Percentiles rank a stretch among this genome's conserved stretches.
Evolutionary conservation across 1,140 invertebrate species (phyloP).

Genomic region (Whitmania pigra): DNA sequence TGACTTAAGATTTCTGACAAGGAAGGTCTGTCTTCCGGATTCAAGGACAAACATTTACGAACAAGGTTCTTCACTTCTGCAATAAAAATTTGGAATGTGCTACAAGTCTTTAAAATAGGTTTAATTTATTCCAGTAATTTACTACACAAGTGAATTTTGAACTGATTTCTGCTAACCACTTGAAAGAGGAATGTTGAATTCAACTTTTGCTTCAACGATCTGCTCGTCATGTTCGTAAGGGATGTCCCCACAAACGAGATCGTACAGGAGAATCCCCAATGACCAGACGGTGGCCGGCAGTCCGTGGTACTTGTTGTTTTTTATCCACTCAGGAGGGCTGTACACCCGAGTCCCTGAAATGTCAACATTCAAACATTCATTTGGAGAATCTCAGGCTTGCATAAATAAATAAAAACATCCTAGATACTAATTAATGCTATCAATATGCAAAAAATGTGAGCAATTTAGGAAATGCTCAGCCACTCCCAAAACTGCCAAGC

Average conservation of each 20-base stretch:
- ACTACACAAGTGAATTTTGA: background rate
- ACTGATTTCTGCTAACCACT: background rate
- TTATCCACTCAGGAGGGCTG: conserved; percentile 59
- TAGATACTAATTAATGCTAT: too few relatives aligned
- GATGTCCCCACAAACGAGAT: conserved; percentile 60
- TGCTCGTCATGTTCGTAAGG: conserved; percentile 57
- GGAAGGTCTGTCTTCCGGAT: conserved; percentile 45
- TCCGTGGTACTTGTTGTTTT: conserved; percentile 49
- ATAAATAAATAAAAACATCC: too few relatives aligned
- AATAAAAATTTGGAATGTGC: conserved; percentile 20
- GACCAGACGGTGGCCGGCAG: conserved; percentile 56
- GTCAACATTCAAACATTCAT: background rate
- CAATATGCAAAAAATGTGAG: too few relatives aligned
- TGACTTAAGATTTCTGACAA: conserved; percentile 51
- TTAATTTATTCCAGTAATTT: too few relatives aligned
- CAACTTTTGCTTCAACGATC: conserved; percentile 45
- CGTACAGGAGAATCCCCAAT: conserved; percentile 55
- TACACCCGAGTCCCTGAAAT: conserved; percentile 53
- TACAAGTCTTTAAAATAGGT: background rate
- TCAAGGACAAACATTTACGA: conserved; percentile 46
- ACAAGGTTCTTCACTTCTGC: conserved; percentile 52
- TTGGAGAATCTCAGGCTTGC: background rate
- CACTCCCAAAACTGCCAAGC: conserved; percentile 18
- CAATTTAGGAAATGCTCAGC: conserved; percentile 14
- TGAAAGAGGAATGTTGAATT: background rate